Evolutionary conservation across 2,797 vertebrate species (phyloP).

Genomic region (Cossypha caffra): DNA sequence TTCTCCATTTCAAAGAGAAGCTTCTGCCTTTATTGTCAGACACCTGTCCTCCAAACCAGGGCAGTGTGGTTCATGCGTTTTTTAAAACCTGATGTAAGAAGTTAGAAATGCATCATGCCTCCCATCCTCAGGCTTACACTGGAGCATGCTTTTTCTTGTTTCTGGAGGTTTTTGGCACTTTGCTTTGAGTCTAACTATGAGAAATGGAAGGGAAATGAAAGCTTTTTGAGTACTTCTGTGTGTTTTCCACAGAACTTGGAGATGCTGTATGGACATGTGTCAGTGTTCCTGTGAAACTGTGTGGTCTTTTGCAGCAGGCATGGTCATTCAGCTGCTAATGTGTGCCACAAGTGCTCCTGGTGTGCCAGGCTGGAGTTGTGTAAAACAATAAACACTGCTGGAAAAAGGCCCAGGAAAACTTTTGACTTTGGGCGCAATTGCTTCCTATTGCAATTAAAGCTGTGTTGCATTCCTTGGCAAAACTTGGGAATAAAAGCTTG

Average conservation of each 20-base stretch:
- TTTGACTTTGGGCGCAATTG: slow-evolving; percentile 44
- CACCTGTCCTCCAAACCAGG: too few relatives aligned
- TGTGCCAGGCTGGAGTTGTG: not conserved
- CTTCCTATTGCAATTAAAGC: slow-evolving; percentile 42
- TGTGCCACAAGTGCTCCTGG: not conserved
- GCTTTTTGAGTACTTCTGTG: not conserved
- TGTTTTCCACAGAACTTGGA: not conserved
- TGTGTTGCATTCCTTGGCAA: not conserved
- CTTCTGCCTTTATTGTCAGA: too few relatives aligned
- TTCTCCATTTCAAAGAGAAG: too few relatives aligned
- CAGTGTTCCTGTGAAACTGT: not conserved
- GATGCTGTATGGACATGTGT: not conserved
- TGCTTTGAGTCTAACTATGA: not conserved
- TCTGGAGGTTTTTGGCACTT: not conserved
- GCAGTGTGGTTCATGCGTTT: not conserved
- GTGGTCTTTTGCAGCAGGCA: not conserved
- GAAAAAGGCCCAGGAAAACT: slow-evolving; percentile 46
- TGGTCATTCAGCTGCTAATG: not conserved
- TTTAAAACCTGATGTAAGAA: not conserved
- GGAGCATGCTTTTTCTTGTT: not conserved
- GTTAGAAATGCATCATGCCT: not conserved
- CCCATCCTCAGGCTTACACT: not conserved
- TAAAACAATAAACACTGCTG: slow-evolving; percentile 28
- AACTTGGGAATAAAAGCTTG: not conserved
- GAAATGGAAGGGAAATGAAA: not conserved